Evolutionary conservation across 2,113 vertebrate genomes (phyloP).

Genomic region (Rissa tridactyla): DNA sequence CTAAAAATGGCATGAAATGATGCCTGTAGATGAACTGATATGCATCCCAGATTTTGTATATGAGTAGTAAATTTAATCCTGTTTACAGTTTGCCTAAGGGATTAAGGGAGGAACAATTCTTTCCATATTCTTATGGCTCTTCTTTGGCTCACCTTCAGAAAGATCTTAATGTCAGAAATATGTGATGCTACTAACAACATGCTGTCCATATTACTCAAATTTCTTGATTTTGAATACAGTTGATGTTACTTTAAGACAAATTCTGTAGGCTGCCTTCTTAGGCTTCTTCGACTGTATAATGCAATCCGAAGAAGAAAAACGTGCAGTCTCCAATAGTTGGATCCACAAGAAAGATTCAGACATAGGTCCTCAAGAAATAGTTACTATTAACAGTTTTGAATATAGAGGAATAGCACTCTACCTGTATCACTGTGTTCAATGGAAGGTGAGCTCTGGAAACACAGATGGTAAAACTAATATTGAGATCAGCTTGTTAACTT

Average conservation of each 20-base stretch:
- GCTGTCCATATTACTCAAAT: background rate
- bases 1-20: background rate
- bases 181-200: background rate
- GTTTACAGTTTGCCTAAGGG: background rate
- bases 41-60: background rate
- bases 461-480: background rate
- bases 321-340: background rate
- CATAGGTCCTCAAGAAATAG: background rate
- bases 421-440: fast-evolving
- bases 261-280: background rate
- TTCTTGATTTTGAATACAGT: background rate
- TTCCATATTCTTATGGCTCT: background rate
- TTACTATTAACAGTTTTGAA: background rate
- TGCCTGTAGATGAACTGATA: background rate
- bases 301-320: background rate
- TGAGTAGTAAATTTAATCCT: background rate
- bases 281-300: background rate
- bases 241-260: background rate
- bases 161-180: background rate
- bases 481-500: background rate
- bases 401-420: background rate
- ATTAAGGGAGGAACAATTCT: background rate
- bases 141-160: background rate
- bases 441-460: background rate
- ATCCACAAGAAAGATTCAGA: background rate